phyloP scores from a whole-genome alignment of 1,140 invertebrate species.

The Pogonomyrmex californicus region DNA sequence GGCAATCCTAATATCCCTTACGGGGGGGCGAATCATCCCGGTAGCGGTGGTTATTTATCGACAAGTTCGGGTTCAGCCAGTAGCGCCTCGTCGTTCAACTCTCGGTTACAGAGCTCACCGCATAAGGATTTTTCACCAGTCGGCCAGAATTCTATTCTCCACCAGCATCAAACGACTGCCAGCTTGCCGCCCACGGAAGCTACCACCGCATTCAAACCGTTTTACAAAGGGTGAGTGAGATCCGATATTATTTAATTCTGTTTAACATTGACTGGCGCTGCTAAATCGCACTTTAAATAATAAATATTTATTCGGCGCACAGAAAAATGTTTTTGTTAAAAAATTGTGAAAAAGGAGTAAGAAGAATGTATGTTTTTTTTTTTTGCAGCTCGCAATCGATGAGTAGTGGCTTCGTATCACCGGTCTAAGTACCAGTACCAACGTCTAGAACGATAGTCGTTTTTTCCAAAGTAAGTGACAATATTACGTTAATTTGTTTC shows the following conservation, averaged over 20 bases:
- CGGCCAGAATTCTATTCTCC: slow-evolving; percentile 84
- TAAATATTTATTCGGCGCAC: not conserved
- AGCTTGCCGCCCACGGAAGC: slow-evolving; percentile 86
- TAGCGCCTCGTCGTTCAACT: slow-evolving; percentile 86
- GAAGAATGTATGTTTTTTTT: not conserved
- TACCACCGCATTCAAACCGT: slow-evolving; percentile 93
- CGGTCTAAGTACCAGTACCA: slow-evolving; percentile 85
- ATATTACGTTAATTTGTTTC: not conserved
- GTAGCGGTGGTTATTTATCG: slow-evolving; percentile 86
- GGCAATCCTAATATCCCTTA: slow-evolving; percentile 83
- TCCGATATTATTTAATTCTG: not conserved
- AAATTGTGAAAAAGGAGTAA: not conserved
- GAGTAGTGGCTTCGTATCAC: slow-evolving; percentile 89
- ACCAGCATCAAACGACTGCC: slow-evolving; percentile 85
- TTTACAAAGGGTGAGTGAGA: slow-evolving; percentile 94
- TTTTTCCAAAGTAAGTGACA: slow-evolving; percentile 79
- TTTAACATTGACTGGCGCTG: not conserved
- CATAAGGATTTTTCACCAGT: slow-evolving; percentile 88
- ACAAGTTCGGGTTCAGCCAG: slow-evolving; percentile 86
- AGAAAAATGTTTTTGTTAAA: not conserved
- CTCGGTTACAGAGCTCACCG: slow-evolving; percentile 87
- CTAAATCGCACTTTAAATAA: not conserved
- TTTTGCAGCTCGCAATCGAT: slow-evolving; percentile 88
- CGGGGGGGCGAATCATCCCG: slow-evolving; percentile 86
- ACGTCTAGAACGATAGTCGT: slow-evolving; percentile 54